Evolutionary conservation across 2,113 vertebrate species (phyloP).

Genomic region (Vulpes vulpes): DNA sequence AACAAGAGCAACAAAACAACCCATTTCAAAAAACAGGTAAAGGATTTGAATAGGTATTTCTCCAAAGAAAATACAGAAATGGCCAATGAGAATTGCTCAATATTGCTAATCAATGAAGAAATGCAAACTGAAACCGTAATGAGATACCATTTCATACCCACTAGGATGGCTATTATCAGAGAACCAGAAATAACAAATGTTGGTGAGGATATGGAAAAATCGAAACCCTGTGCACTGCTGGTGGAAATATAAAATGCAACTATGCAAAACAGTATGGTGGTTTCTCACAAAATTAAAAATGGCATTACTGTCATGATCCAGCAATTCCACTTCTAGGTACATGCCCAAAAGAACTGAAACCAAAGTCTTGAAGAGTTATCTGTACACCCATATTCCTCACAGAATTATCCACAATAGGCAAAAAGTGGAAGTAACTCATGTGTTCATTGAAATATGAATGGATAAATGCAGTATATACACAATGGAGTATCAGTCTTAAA

Average conservation of each 20-base stretch:
- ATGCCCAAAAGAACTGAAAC: neutral
- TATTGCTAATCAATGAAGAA: neutral
- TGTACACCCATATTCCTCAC: neutral
- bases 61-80: neutral
- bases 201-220: neutral
- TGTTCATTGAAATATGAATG: neutral
- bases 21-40: neutral
- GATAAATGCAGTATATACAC: neutral
- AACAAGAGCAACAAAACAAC: neutral
- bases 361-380: neutral
- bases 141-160: neutral
- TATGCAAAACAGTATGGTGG: neutral
- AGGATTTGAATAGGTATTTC: neutral
- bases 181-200: neutral
- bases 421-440: neutral
- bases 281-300: neutral
- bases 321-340: neutral
- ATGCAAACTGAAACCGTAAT: neutral
- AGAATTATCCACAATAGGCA: neutral
- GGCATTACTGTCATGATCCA: neutral
- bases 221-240: neutral
- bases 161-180: neutral
- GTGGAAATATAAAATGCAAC: neutral
- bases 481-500: neutral
- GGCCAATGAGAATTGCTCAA: neutral